A percentile compares a stretch with the other conserved stretches of the same genome.
Evolutionary conservation across 2,888 invertebrate species (phyloP).

Genomic region (Boloria euphrosyne): DNA sequence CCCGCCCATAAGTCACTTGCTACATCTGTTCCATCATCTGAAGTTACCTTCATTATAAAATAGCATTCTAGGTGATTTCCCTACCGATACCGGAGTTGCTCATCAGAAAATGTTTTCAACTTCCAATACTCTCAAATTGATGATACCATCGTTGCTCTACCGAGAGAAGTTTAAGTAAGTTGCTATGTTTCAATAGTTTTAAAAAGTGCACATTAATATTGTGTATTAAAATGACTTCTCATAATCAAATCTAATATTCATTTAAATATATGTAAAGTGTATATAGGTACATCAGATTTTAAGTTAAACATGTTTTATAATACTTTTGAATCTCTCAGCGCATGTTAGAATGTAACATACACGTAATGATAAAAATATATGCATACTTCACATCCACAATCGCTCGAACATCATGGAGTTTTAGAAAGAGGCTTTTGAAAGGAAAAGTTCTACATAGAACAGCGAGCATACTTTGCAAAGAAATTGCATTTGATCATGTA

Average conservation of each 20-base stretch:
- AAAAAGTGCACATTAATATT: too few relatives aligned
- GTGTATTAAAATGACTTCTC: too few relatives aligned
- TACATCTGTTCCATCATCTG: conserved; percentile 66
- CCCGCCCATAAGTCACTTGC: conserved; percentile 65
- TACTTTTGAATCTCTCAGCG: neutral
- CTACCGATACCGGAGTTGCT: conserved; percentile 35
- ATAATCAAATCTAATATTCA: too few relatives aligned
- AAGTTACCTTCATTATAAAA: conserved; percentile 54
- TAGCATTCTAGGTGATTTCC: conserved; percentile 41
- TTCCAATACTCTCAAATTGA: conserved; percentile 35
- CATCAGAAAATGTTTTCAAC: conserved; percentile 35
- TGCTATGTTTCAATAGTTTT: too few relatives aligned
- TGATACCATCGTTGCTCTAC: neutral
- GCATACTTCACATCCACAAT: conserved; percentile 48
- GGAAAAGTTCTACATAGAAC: conserved; percentile 67
- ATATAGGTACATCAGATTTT: too few relatives aligned
- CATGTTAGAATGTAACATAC: neutral
- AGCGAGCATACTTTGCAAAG: conserved; percentile 72
- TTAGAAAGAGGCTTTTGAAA: conserved; percentile 59
- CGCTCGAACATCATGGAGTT: conserved; percentile 50
- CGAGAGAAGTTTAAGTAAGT: too few relatives aligned
- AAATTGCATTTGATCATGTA: conserved; percentile 79
- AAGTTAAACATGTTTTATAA: neutral
- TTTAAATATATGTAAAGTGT: too few relatives aligned
- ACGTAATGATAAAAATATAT: conserved; percentile 22